Percentiles rank a stretch among this genome's conserved stretches.
Conservation (phyloP, 2,888 invertebrate genomes). For the Chloroclystis v-ata region DNA sequence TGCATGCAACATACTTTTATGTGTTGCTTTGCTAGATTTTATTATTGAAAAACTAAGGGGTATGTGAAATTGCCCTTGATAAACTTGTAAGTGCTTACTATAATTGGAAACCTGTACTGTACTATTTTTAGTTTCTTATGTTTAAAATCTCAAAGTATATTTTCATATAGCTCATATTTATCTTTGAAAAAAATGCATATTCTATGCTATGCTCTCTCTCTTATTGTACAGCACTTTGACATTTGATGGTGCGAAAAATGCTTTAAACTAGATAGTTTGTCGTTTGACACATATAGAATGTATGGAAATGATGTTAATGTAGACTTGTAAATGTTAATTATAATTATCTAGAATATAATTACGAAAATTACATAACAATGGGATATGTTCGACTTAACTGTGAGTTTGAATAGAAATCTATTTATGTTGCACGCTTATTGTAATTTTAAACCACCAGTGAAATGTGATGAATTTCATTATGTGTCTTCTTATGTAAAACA, state of each 20-base stretch:
- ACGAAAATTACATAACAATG: too few relatives aligned
- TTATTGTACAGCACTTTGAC: background rate
- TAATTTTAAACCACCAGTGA: constrained; percentile 5
- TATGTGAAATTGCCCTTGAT: background rate
- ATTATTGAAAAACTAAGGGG: background rate
- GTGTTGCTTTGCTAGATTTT: constrained; percentile 10
- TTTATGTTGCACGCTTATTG: background rate
- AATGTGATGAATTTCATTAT: background rate
- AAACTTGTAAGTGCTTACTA: background rate
- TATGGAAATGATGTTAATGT: background rate
- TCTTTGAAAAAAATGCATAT: too few relatives aligned
- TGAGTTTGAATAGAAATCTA: background rate
- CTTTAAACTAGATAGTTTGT: constrained; percentile 37
- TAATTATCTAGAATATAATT: too few relatives aligned
- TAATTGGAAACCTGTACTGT: too few relatives aligned
- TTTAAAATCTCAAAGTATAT: too few relatives aligned
- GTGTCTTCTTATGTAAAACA: background rate
- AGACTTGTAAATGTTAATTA: too few relatives aligned
- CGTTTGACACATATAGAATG: background rate
- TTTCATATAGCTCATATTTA: too few relatives aligned
- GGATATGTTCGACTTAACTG: background rate
- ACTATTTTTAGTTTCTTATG: too few relatives aligned
- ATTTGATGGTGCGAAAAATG: constrained; percentile 26
- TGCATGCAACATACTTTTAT: constrained; percentile 12
- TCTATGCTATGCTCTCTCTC: constrained; percentile 12